Base-by-base conservation (phyloP, 2,888 invertebrate genomes). In the Apodemia zela region DNA sequence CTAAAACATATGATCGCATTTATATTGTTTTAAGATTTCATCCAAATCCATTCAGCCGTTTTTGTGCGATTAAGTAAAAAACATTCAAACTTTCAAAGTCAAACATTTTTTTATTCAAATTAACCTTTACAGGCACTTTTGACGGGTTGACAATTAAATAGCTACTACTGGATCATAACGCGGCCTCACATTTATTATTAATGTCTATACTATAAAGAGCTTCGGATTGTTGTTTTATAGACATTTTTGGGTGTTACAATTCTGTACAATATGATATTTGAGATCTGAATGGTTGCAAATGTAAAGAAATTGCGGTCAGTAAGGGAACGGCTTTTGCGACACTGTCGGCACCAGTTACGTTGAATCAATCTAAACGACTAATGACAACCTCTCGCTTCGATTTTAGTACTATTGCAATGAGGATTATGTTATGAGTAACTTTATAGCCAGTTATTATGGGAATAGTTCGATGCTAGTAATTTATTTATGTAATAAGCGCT, bases 341-440 rank as follows among this genome's bases (percentile, higher is more conserved):
- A 69, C 78, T 73, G 78, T 77, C 77, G 74, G 78, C 77, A 76
- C 76, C 76, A 73, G 81, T 84, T 85, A 82, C 82, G 81, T 79
- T 81, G 83, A 86, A 87, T 87, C 87, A 84, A 85, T 85, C 85
- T 82, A 70, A 72, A 64, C 72, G 68, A 74, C 69, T 84, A 83
- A 85, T 84, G 78, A 76, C 76, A 25, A 80, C 79, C 79, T 80
- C 79, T 80, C 79, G 75, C 65, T 67, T 65, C 63, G 67, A 67
- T 68, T 64, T 68, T 65, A 38, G 11, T 61, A 38, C 21, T 49
- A 61, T 58, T 47, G 45, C 45, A 47, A 47, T 17, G 45, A n/a
- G 45, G 45, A 47, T 47, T 47, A 47, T 7, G 45, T 47, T 47
- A 47, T 47, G 17, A 17, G n/a, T 15, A 15, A 62, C 58, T 25